Evolutionary conservation across 2,797 vertebrate species (phyloP), one percentile per base, ranked within the genome.

Genomic region (Eurystomus glaucurus): DNA sequence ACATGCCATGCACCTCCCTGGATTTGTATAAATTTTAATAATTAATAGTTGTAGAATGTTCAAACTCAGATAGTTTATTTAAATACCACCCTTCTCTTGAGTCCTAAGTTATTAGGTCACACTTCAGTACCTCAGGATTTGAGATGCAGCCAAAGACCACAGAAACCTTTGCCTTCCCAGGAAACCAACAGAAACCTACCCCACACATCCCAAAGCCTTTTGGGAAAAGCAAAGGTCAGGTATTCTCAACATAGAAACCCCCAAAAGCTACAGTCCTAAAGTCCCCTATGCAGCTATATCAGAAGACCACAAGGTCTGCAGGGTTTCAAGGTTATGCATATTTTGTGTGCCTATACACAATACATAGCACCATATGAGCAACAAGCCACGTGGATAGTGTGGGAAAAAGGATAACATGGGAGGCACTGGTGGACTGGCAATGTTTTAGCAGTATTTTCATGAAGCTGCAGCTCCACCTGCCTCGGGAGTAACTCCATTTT

Each of bases 71-170:
- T 48, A 86, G 84, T 96, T 97, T 97, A 93, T 96, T 96, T 96
- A 92, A 97, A 96, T 82, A 92, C 81, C 90, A 79, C 65, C 41
- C 57, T 89, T 85, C 93, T 83, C 87, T 33, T 22, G 61, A 96
- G 51, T 77, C 72, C 84, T 91, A 88, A 88, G 92, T 93, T 87
- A 96, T 96, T 96, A 97, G 83, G 95, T 96, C 93, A 95, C 85
- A 88, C 94, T 95, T 95, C 88, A 97, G 69, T 92, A 97, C 85
- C 81, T 89, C 72, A 91, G 88, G 85, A 95, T 80, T 75, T 98
- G 96, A 93, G 85, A 97, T 66, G 14, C 52, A 95, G 94, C 95
- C 97, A 97, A 94, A 96, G 89, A 95, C 71, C 88, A 86, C 94
- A 93, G 90, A 92, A 94, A 94, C 28, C 51, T 58, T 45, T 94